These are phyloP conservation scores for Uloborus plumipes DNA, from an alignment of 2,888 invertebrate genomes.

Conservation along the genomic window DNA sequence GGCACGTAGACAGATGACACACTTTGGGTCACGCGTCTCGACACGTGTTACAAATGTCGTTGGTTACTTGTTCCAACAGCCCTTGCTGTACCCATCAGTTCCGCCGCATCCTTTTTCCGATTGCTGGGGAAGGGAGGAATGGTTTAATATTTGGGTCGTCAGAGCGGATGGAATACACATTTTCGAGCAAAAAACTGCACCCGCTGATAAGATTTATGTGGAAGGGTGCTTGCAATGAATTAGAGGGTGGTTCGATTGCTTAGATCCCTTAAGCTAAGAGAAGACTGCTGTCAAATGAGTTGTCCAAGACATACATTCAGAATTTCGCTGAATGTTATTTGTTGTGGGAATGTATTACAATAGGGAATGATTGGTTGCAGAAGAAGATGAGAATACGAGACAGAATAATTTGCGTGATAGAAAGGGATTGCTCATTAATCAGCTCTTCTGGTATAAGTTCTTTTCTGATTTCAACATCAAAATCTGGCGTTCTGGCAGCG, in stretches of 20 bases:
- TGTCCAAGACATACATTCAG: too few species aligned
- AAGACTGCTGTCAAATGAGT: too few species aligned
- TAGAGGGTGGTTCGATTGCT: background rate
- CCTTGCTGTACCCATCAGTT: conserved; percentile 32
- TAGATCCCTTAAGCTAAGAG: too few species aligned
- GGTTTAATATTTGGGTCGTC: conserved; percentile 38
- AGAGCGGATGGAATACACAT: conserved; percentile 36
- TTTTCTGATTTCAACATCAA: too few species aligned
- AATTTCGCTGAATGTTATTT: too few species aligned
- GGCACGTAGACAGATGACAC: conserved; percentile 51
- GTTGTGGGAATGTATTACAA: too few species aligned
- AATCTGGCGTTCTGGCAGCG: too few species aligned
- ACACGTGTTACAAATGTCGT: conserved; percentile 61
- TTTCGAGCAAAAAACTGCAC: conserved; percentile 26
- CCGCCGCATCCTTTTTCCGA: conserved; percentile 22
- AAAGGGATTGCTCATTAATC: too few species aligned
- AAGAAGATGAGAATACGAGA: too few species aligned
- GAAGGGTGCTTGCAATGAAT: conserved; percentile 19
- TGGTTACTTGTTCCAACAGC: conserved; percentile 51
- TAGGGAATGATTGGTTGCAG: too few species aligned
- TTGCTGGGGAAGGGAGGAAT: conserved; percentile 14
- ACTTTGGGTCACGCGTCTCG: conserved; percentile 46
- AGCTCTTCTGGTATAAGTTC: too few species aligned
- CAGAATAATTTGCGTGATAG: too few species aligned
- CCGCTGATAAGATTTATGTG: conserved; percentile 28